Conservation (phyloP, 2,113 vertebrate genomes). For the Nymphicus hollandicus region DNA sequence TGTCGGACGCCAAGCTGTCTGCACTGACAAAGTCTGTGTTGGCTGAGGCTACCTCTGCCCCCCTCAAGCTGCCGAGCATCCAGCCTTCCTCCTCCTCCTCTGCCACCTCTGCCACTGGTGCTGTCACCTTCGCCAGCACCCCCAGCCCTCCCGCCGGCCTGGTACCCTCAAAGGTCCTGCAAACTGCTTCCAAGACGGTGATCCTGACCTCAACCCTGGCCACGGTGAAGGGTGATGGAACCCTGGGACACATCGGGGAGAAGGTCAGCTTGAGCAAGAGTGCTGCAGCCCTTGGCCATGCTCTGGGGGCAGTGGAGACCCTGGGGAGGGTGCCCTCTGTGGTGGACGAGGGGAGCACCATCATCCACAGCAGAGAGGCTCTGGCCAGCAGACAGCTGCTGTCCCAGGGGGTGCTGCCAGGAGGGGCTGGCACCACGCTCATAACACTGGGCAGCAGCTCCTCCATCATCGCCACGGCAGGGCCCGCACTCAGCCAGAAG, state of each 20-base stretch:
- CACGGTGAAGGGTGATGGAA: neutral
- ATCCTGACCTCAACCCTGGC: slow-evolving; percentile 20
- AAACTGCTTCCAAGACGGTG: slow-evolving; percentile 28
- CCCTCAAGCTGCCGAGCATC: neutral
- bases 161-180: slow-evolving; percentile 23
- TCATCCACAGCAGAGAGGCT: slow-evolving; percentile 23
- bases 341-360: slow-evolving; percentile 37
- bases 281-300: neutral
- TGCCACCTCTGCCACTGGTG: neutral
- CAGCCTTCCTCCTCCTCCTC: neutral
- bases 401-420: neutral
- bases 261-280: neutral
- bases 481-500: neutral
- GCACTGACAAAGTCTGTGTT: slow-evolving; percentile 50
- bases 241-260: neutral
- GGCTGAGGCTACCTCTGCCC: slow-evolving; percentile 30
- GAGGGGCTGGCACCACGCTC: neutral
- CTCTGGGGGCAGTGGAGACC: neutral
- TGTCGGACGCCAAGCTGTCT: slow-evolving; percentile 42
- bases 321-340: slow-evolving; percentile 57
- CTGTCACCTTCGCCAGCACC: neutral
- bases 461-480: neutral
- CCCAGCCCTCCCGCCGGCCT: neutral
- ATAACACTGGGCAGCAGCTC: slow-evolving; percentile 1
- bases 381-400: slow-evolving; percentile 31